phyloP scores from a whole-genome alignment of 2,113 vertebrate species.

The Synchiropus splendidus region DNA sequence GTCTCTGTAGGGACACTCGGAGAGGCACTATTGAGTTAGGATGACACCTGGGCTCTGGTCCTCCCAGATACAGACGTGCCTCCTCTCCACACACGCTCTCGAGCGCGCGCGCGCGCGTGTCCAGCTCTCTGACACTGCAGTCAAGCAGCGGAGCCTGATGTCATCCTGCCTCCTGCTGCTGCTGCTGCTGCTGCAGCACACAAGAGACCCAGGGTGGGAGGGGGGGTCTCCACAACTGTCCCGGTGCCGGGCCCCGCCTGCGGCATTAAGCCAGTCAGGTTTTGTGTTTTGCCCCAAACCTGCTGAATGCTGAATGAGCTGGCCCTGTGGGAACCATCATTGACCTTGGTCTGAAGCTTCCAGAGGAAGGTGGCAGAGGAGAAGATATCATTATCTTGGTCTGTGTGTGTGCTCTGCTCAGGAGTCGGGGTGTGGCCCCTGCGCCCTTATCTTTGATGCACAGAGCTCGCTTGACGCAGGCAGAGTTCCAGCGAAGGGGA shows the following conservation, averaged over 20 bases:
- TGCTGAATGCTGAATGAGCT: conserved; percentile 47
- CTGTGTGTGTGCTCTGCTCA: conserved; percentile 22
- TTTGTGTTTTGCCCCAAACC: conserved; percentile 17
- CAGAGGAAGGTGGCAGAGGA: conserved; percentile 6
- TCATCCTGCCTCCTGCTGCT: conserved; percentile 66
- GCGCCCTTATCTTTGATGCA: conserved; percentile 46
- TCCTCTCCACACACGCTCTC: too few species aligned
- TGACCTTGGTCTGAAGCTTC: conserved; percentile 30
- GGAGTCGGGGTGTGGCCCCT: conserved; percentile 41
- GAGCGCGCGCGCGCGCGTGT: conserved; percentile 13
- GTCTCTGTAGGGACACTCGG: too few species aligned
- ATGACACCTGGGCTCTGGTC: too few species aligned
- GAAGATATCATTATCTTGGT: background rate
- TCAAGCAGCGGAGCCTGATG: conserved; percentile 52
- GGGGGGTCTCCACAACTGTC: too few species aligned
- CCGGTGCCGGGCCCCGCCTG: too few species aligned
- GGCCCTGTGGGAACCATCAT: conserved; percentile 23
- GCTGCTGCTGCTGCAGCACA: conserved; percentile 20
- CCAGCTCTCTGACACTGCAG: conserved; percentile 53
- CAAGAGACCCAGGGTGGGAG: too few species aligned
- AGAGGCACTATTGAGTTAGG: too few species aligned
- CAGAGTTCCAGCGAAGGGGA: conserved; percentile 20
- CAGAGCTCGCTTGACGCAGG: conserved; percentile 31
- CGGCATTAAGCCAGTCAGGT: too few species aligned
- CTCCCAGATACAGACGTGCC: too few species aligned